A percentile compares a stretch with the other conserved stretches of the same genome.
Conservation (phyloP, 2,797 vertebrate species). For the Apodemus agrarius region DNA sequence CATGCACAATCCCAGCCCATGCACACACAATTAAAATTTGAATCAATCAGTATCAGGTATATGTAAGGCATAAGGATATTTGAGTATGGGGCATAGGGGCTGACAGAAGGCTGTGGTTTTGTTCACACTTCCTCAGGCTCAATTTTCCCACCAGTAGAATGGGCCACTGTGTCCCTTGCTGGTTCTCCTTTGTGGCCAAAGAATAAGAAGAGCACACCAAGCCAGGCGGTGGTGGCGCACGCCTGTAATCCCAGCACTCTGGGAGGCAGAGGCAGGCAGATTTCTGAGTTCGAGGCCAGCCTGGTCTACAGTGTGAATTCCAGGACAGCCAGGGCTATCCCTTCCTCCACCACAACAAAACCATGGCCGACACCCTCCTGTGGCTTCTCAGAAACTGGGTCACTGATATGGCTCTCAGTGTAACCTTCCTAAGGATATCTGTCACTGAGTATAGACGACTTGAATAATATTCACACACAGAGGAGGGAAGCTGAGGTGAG, state of each 20-base stretch:
- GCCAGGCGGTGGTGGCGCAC: too few relatives aligned
- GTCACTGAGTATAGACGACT: background rate
- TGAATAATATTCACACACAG: background rate
- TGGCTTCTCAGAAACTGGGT: background rate
- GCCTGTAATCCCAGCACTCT: too few relatives aligned
- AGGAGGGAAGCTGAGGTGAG: background rate
- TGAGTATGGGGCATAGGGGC: background rate
- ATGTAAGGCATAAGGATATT: background rate
- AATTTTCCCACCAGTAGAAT: background rate
- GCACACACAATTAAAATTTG: background rate
- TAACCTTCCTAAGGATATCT: conserved; percentile 11
- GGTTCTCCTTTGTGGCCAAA: background rate
- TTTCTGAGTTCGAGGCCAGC: too few relatives aligned
- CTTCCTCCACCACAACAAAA: conserved; percentile 36
- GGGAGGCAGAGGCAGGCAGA: too few relatives aligned
- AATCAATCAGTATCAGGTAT: background rate
- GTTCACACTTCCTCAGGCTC: background rate
- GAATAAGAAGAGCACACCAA: rapidly evolving
- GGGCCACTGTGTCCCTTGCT: background rate
- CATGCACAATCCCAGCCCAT: background rate
- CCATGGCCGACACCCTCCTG: background rate
- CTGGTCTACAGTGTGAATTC: too few relatives aligned
- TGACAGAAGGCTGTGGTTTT: background rate
- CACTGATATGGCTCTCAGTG: background rate
- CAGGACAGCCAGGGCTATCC: too few relatives aligned